Evolutionary conservation across 2,113 vertebrate genomes (phyloP).

Genomic region (Dipodomys merriami): DNA sequence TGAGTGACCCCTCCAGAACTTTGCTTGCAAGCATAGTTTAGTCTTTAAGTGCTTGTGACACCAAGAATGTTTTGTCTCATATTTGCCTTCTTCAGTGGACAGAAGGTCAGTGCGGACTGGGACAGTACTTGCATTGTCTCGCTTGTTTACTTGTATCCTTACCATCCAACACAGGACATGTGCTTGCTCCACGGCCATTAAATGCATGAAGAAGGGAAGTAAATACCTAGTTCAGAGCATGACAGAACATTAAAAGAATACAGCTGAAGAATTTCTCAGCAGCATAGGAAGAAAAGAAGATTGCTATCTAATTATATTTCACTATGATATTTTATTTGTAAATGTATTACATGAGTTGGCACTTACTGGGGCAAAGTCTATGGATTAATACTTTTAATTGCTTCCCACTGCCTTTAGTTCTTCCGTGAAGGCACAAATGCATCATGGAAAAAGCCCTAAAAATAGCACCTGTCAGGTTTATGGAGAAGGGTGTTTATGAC

Average conservation of each 20-base stretch:
- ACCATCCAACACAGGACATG: background rate
- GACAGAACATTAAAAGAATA: background rate
- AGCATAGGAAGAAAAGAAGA: background rate
- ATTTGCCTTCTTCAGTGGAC: background rate
- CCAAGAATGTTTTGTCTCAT: background rate
- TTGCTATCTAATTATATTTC: background rate
- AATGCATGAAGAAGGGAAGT: background rate
- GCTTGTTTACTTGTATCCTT: background rate
- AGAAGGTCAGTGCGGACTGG: background rate
- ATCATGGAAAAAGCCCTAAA: slow-evolving; percentile 68
- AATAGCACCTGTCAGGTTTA: slow-evolving; percentile 34
- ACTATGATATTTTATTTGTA: background rate
- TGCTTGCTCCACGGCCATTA: background rate
- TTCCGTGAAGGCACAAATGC: slow-evolving; percentile 58
- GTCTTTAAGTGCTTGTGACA: background rate
- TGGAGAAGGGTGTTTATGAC: slow-evolving; percentile 39
- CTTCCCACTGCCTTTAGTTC: slow-evolving; percentile 51
- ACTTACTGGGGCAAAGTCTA: background rate
- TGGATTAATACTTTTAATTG: slow-evolving; percentile 27
- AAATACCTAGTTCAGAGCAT: background rate
- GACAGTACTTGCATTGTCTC: background rate
- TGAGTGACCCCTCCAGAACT: background rate
- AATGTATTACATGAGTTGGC: background rate
- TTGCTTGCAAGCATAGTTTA: background rate
- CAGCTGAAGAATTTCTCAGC: background rate